Percentiles rank a stretch among this genome's conserved stretches.
These are phyloP conservation scores for Pogonomyrmex californicus DNA, from an alignment of 1,140 invertebrate species.

Conservation along the genomic window DNA sequence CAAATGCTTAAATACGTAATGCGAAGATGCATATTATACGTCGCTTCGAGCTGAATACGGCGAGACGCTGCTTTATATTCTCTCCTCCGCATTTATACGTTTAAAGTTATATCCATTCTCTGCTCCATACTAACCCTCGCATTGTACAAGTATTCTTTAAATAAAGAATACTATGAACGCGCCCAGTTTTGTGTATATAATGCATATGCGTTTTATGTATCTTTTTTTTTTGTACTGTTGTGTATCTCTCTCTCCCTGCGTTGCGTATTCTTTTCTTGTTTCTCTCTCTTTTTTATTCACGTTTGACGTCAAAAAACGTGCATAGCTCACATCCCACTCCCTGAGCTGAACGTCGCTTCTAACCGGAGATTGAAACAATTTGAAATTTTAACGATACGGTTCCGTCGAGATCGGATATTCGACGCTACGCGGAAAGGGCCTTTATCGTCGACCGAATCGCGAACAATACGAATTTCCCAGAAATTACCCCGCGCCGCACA, in stretches of 20 bases:
- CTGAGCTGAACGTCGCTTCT: not conserved
- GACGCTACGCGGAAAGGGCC: not conserved
- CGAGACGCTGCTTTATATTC: slow-evolving; percentile 44
- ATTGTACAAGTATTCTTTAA: slow-evolving; percentile 44
- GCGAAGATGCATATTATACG: slow-evolving; percentile 7
- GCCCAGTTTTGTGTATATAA: not conserved
- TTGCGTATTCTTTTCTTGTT: not conserved
- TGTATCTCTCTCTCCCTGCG: not conserved
- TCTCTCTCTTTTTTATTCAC: not conserved
- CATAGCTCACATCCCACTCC: not conserved
- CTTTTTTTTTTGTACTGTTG: not conserved
- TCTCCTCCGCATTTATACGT: slow-evolving; percentile 10
- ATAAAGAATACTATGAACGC: slow-evolving; percentile 32
- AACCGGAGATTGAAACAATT: slow-evolving; percentile 30
- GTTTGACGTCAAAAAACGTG: not conserved
- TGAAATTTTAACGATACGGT: slow-evolving; percentile 10
- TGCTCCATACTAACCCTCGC: not conserved
- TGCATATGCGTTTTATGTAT: not conserved
- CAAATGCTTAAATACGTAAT: slow-evolving; percentile 33
- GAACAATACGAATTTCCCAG: not conserved
- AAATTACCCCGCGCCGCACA: not conserved
- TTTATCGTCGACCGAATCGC: not conserved
- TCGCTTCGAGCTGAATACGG: not conserved
- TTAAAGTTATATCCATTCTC: slow-evolving; percentile 6
- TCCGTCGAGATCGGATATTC: slow-evolving; percentile 8